Evolutionary conservation across 1,140 invertebrate genomes (phyloP).

Genomic region (Drosophila bifasciata): DNA sequence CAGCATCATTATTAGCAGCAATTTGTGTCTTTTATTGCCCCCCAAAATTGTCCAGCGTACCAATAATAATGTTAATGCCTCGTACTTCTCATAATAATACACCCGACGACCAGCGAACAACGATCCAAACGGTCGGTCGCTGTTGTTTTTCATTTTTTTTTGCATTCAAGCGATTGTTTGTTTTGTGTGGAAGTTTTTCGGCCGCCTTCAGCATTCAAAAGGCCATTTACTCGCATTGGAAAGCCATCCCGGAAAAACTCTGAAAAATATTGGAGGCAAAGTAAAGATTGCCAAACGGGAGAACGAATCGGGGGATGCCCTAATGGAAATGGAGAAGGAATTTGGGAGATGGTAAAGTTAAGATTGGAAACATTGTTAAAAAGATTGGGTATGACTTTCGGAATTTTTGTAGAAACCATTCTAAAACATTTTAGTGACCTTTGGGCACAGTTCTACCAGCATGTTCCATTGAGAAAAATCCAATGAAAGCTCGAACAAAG

Average conservation of each 20-base stretch:
- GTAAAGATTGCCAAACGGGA: slow-evolving; percentile 1
- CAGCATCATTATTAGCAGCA: slow-evolving; percentile 80
- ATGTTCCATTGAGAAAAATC: too few relatives aligned
- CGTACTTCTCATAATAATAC: slow-evolving; percentile 75
- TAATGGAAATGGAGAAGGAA: not conserved
- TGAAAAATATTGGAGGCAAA: slow-evolving; percentile 37
- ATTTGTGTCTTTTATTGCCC: slow-evolving; percentile 80
- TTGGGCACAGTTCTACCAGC: too few relatives aligned
- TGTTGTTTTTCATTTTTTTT: not conserved
- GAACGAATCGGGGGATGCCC: not conserved
- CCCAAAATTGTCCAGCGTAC: slow-evolving; percentile 74
- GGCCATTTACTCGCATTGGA: slow-evolving; percentile 61
- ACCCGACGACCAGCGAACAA: slow-evolving; percentile 14
- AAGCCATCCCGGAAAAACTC: slow-evolving; percentile 61
- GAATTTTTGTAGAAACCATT: too few relatives aligned
- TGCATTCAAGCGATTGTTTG: slow-evolving; percentile 27
- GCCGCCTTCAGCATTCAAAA: slow-evolving; percentile 55
- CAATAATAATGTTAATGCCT: slow-evolving; percentile 72
- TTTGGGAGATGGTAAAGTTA: too few relatives aligned
- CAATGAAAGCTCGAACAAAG: too few relatives aligned
- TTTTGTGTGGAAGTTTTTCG: slow-evolving; percentile 25
- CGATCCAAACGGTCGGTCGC: not conserved
- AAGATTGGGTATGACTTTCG: too few relatives aligned
- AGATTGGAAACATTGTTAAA: too few relatives aligned
- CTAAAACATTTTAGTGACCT: too few relatives aligned